A percentile compares a stretch with the other conserved stretches of the same genome.
Conservation (phyloP, 2,797 vertebrate species). For the Lepilemur septentrionalis region DNA sequence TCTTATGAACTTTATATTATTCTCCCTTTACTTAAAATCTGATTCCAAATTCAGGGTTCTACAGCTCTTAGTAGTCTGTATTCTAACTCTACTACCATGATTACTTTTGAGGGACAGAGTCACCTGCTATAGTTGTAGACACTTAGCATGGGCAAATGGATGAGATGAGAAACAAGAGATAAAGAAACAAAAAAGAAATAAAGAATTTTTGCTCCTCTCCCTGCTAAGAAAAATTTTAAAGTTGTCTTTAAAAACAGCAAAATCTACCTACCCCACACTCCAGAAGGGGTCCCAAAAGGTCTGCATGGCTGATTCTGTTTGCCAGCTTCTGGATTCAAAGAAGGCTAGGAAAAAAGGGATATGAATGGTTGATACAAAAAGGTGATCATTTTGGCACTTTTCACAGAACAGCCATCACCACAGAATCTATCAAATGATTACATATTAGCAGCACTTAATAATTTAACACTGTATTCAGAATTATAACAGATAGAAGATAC, state of each 20-base stretch:
- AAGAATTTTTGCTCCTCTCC: conserved; percentile 11
- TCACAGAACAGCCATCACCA: conserved; percentile 26
- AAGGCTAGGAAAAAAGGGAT: conserved; percentile 89
- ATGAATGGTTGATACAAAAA: conserved; percentile 55
- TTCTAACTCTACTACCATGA: background rate
- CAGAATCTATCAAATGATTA: conserved; percentile 37
- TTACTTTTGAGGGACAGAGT: background rate
- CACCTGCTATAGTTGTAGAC: background rate
- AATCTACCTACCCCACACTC: conserved; percentile 96
- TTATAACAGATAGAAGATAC: conserved; percentile 1
- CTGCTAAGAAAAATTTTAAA: conserved; percentile 23
- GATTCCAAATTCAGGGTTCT: background rate
- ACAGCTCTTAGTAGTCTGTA: background rate
- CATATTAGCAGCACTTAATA: background rate
- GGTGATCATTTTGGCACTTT: conserved; percentile 43
- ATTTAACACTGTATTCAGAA: conserved; percentile 33
- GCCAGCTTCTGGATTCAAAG: conserved; percentile 99
- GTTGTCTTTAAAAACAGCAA: conserved; percentile 52
- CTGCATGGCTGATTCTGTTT: conserved; percentile 94
- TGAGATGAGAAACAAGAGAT: background rate
- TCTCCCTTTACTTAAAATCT: conserved; percentile 48
- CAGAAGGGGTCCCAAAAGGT: conserved; percentile 94
- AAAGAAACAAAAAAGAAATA: conserved; percentile 6
- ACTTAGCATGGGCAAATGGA: conserved; percentile 32
- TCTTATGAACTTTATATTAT: background rate